Conservation (phyloP, 2,797 vertebrate genomes). For the Enteromius radiatus region DNA sequence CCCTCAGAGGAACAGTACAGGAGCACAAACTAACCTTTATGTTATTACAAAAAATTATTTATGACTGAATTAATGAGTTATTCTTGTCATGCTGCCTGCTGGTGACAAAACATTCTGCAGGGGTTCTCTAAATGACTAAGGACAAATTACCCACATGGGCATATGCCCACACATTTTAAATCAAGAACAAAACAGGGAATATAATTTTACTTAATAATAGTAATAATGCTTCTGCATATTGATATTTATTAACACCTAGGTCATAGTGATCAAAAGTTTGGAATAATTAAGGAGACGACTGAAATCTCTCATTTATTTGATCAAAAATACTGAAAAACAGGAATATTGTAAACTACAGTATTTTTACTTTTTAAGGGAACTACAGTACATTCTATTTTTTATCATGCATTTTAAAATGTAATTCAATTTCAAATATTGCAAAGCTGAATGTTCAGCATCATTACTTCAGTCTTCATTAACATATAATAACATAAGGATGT, state of each 20-base stretch:
- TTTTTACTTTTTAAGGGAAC: neutral
- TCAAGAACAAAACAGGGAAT: neutral
- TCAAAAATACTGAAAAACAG: neutral
- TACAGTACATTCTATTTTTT: neutral
- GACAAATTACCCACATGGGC: neutral
- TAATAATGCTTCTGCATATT: neutral
- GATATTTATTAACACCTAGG: neutral
- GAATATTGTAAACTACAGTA: neutral
- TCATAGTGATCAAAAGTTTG: neutral
- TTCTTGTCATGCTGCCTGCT: conserved; percentile 2
- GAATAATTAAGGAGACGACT: neutral
- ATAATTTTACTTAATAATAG: neutral
- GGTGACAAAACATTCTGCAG: neutral
- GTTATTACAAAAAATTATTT: neutral
- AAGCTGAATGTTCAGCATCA: no score
- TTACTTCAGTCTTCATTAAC: no score
- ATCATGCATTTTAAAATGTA: neutral
- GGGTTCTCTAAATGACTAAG: neutral
- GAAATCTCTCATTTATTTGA: neutral
- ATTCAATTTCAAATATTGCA: neutral
- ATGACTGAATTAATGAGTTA: conserved; percentile 5
- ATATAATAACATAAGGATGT: no score
- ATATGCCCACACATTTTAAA: neutral
- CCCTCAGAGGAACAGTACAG: conserved; percentile 8
- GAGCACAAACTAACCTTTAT: neutral